Evolutionary conservation across 2,888 invertebrate species (phyloP), one percentile per base, ranked within the genome.

Genomic region (Drosophila cracens): DNA sequence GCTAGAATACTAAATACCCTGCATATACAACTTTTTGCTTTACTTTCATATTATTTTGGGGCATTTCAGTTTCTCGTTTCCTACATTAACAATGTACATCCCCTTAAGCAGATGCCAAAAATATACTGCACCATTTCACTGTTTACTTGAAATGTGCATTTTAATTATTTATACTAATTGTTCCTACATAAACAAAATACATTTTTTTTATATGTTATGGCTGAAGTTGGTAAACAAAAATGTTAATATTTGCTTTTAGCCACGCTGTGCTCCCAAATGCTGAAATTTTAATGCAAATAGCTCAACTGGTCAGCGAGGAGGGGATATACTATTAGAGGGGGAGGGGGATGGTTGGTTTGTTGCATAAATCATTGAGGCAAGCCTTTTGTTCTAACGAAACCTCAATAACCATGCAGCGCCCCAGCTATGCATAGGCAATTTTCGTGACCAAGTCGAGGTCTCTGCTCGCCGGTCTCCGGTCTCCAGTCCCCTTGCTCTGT

Each of bases 261-360:
- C 36, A 46, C 49, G 57, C 56, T 74, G 36, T 40, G 38, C 49
- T 36, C 58, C 29, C 54, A 18, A 54, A 13, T 63, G 74, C 76
- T 84, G 79, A 87, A 85, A 83, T 79, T 82, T 87, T 87, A 85
- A 84, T 87, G 85, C 81, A 84, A 87, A 84, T 70, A 79, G 74
- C 78, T 78, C 31, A 74, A 73, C 56, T 76, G 83, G 84, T 59
- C 80, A 84, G 54, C 25, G 25, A 53, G 4, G 25, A 53, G 4
- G 21, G 18, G 43, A 16, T 27, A 40, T 29, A 33, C 29, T n/a
- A 49, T 46, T 46, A 36, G 38, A 2, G 34, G 43, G 36, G 61
- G 53, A 18, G 4, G 31, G 31, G 49, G 2, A 1, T n/a, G 62
- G 40, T 63, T 65, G 66, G 52, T n/a, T 31, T 64, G 63, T 63